phyloP scores from a whole-genome alignment of 2,888 invertebrate genomes.

The Norana najaformis region DNA sequence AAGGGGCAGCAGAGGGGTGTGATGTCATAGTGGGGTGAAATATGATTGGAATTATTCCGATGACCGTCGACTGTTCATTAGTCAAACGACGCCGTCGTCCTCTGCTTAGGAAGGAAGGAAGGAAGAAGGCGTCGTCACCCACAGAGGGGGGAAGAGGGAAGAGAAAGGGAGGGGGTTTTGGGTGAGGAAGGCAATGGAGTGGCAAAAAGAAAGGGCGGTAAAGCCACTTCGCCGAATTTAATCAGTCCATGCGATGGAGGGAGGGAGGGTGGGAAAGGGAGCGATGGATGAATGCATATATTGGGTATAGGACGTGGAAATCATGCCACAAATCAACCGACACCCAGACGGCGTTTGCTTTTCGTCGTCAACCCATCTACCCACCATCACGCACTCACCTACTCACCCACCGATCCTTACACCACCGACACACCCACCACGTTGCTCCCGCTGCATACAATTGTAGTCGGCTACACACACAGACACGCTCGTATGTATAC shows the following conservation, averaged over 20 bases:
- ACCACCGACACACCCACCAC: neutral
- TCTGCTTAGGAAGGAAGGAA: conserved; percentile 13
- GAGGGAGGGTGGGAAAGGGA: neutral
- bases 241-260: neutral
- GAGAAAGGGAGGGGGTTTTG: neutral
- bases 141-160: neutral
- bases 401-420: neutral
- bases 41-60: neutral
- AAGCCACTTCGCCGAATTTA: conserved; percentile 18
- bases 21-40: neutral
- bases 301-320: conserved; percentile 13
- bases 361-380: neutral
- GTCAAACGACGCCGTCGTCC: neutral
- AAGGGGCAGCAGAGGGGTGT: no score
- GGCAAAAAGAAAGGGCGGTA: conserved; percentile 15
- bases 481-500: no score
- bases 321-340: conserved; percentile 13
- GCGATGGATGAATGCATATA: conserved; percentile 13
- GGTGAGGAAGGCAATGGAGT: neutral
- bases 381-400: neutral
- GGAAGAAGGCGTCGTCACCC: neutral
- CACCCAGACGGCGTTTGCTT: neutral
- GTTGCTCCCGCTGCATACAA: neutral
- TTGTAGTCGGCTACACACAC: no score
- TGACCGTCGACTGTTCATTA: neutral